Conservation (phyloP, 2,797 vertebrate genomes). For the Sebastolobus altivelis region DNA sequence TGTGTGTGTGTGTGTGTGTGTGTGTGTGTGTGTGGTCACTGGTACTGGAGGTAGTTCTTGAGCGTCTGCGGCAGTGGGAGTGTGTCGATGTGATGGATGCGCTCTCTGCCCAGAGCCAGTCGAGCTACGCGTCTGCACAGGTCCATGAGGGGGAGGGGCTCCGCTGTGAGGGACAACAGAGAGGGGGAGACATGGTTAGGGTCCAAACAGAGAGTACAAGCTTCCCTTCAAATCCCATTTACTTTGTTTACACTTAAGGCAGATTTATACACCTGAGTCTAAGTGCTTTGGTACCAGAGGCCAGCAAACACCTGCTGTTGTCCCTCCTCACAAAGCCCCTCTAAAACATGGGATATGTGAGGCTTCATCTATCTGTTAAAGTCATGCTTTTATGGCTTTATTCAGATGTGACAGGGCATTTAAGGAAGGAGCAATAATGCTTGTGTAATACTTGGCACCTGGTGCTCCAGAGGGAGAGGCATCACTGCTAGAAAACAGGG, state of each 20-base stretch:
- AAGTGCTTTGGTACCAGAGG: accelerated
- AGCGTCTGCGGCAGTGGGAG: constrained; percentile 96
- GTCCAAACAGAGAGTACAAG: not conserved
- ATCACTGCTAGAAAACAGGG: not conserved
- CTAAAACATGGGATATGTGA: not conserved
- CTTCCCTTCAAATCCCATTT: not conserved
- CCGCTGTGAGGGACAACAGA: constrained; percentile 83
- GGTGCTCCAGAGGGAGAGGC: no score
- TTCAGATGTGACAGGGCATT: not conserved
- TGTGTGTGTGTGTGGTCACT: constrained; percentile 79
- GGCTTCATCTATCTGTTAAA: no score
- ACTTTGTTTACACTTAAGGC: not conserved
- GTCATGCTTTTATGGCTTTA: not conserved
- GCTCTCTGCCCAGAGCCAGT: constrained; percentile 92
- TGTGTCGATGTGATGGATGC: constrained; percentile 92
- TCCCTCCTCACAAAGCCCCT: not conserved
- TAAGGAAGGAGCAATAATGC: not conserved
- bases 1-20: constrained; percentile 5
- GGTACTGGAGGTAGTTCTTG: constrained; percentile 99
- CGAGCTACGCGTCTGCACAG: constrained; percentile 95
- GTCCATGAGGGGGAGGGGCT: constrained; percentile 97
- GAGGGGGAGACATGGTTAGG: constrained; percentile 21
- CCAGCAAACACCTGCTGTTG: not conserved
- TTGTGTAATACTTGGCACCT: not conserved
- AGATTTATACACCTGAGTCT: not conserved